Base-by-base conservation (phyloP, 2,888 invertebrate genomes). In the Plebejus melissa region DNA sequence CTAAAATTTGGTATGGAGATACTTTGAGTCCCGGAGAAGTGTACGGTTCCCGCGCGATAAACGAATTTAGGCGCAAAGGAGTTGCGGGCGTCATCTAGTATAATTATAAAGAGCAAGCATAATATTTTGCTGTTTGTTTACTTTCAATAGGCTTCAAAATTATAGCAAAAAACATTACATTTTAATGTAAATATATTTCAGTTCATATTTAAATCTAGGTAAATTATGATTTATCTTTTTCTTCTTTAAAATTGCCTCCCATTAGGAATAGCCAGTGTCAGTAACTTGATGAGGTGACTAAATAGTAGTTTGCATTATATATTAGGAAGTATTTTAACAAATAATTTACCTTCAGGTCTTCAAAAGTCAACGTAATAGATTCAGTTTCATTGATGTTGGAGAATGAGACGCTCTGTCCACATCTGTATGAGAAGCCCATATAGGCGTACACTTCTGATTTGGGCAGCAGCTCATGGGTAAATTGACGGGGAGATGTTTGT, bases 391-490 rank as follows among this genome's bases (percentile, higher is more conserved):
- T 88, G 1, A 79, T 71, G 22, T 83, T 80, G 13, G 80, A 65
- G 81, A 88, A 90, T 28, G 80, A 80, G 2, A 91, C 80, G 22
- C 82, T 81, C 58, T 88, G 84, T 0, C 83, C 86, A 77, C 95
- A 95, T 60, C 94, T 90, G 84, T 94, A 95, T 0, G 94, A 94
- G 86, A 94, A 95, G 3, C 85, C 88, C 0, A 81, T 70, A 0
- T 93, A 84, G 0, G 94, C 94, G 76, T 87, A 90, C 11, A 94
- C 82, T 0, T 86, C 87, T 0, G 79, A 78, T 0, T 76, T 74
- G 0, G 87, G 82, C 1, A 75, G 75, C 11, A 90, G 77, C 0
- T 77, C 76, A 9, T 86, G 83, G 0, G 76, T 77, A 5, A 78
- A 36, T 4, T 72, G 69, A 0, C 70, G 36, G 0, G 80, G 75